Evolutionary conservation across 2,113 vertebrate species (phyloP), one percentile per base, ranked within the genome.

Genomic region (Neotoma lepida): DNA sequence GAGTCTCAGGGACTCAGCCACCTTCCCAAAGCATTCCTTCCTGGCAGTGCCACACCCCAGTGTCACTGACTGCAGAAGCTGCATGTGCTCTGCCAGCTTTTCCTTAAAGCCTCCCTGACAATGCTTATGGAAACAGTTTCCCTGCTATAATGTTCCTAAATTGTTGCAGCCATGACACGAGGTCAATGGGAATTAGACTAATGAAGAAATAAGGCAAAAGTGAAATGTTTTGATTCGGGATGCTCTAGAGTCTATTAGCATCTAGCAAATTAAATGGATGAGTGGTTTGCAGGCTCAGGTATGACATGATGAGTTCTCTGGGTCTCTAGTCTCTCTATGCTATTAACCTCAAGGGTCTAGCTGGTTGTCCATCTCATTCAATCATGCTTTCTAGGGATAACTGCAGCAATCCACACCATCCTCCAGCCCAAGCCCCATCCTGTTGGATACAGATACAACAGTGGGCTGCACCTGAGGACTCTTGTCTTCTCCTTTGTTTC

Each of bases 201-300:
- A 97, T 84, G 76, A 94, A 92, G 68, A 95, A 95, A 92, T 63
- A 97, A 88, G 93, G 80, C 93, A 94, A 92, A 80, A 74, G 14
- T 54, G n/a, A 68, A 91, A 89, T n/a, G 26, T 49, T 91, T 89
- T 85, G 49, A 91, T 82, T 82, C 89, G 84, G 70, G 74, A 15
- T 46, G 86, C 76, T 76, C 81, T 41, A 71, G 77, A 41, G 63
- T 68, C 9, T 22, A 85, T 76, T 96, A 92, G 71, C 86, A 64
- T 87, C 46, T 54, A 77, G 94, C 89, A 76, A 92, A 91, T 93
- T 96, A 88, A 88, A 84, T 35, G 63, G 71, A 86, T 18, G 71
- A 90, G 41, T 41, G 68, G 92, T 70, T 88, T 74, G 80, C 77
- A 44, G 91, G 63, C 76, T 26, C 30, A 12, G 30, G 1, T 44